Conservation (phyloP, 1,140 invertebrate genomes). For the Macrobrachium nipponense region DNA sequence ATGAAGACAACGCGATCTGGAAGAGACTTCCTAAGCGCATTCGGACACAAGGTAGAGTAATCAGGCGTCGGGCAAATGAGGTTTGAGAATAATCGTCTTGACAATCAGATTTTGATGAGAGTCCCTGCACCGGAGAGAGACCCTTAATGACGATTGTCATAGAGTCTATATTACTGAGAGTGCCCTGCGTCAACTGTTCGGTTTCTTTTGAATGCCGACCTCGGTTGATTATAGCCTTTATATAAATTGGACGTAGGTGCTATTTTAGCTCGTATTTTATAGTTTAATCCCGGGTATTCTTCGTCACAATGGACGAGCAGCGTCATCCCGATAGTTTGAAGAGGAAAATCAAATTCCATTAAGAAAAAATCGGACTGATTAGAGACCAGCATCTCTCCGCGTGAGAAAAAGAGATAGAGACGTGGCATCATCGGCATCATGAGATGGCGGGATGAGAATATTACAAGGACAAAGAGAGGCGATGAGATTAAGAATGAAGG, state of each 20-base stretch:
- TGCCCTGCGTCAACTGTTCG: not conserved
- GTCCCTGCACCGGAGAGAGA: not conserved
- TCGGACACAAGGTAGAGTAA: not conserved
- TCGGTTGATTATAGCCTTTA: not conserved
- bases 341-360: conserved; percentile 17
- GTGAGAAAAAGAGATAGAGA: not conserved
- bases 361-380: not conserved
- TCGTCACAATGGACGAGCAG: conserved; percentile 17
- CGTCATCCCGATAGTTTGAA: conserved; percentile 39
- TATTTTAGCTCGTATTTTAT: not conserved
- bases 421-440: too few species aligned
- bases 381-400: not conserved
- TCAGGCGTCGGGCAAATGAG: conserved; percentile 23
- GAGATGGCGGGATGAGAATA: too few species aligned
- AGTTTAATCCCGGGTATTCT: conserved; percentile 7
- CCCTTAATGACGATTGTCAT: not conserved
- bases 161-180: not conserved
- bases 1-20: too few species aligned
- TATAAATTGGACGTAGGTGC: not conserved
- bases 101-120: not conserved
- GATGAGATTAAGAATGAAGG: too few species aligned
- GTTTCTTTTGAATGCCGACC: not conserved
- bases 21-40: too few species aligned
- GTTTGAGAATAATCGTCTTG: not conserved
- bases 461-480: too few species aligned